These are phyloP conservation scores for Listrodromus nycthemerus DNA, from an alignment of 2,888 invertebrate species.

Conservation along the genomic window DNA sequence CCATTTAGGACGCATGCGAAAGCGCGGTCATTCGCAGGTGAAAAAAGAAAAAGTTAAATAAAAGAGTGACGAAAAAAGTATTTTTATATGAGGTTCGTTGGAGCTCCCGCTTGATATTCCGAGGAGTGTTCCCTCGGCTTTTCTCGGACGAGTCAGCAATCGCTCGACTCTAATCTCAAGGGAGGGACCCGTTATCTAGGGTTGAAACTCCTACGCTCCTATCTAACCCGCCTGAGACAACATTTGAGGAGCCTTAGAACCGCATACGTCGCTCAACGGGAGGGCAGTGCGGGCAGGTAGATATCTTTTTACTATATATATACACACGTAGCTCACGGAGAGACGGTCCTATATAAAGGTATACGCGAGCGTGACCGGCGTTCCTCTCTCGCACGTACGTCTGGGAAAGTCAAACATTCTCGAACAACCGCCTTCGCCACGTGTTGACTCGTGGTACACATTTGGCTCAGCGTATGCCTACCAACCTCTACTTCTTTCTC, in stretches of 20 bases:
- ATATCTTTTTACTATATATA: constrained; percentile 61
- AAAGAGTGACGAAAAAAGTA: background rate
- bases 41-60: constrained; percentile 34
- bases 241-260: constrained; percentile 80
- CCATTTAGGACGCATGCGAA: constrained; percentile 31
- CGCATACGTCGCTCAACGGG: constrained; percentile 54
- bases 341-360: constrained; percentile 20
- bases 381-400: constrained; percentile 73
- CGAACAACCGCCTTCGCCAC: constrained; percentile 79
- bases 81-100: constrained; percentile 23
- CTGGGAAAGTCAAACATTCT: constrained; percentile 84
- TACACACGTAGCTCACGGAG: constrained; percentile 15
- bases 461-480: constrained; percentile 74
- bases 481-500: constrained; percentile 62
- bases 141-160: constrained; percentile 37
- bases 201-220: constrained; percentile 69
- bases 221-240: constrained; percentile 83
- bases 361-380: constrained; percentile 65
- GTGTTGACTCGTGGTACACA: constrained; percentile 82
- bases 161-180: constrained; percentile 61
- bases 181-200: constrained; percentile 74
- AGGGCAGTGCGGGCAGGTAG: constrained; percentile 75
- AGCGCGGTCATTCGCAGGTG: too few relatives aligned
- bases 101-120: constrained; percentile 56
- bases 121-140: constrained; percentile 6